Conservation (phyloP, 1,140 invertebrate species). For the Vanessa atalanta region DNA sequence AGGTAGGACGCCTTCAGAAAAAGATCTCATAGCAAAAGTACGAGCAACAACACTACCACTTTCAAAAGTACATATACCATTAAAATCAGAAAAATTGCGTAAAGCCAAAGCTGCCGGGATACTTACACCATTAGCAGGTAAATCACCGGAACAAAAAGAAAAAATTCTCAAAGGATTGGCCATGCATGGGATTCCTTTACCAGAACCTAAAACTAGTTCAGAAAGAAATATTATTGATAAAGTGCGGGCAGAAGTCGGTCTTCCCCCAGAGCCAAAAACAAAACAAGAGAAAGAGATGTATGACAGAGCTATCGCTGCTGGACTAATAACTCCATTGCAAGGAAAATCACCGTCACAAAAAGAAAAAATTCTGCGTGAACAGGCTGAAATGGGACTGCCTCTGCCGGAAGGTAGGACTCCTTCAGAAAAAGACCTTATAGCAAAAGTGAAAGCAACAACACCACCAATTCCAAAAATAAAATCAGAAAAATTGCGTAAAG, state of each 20-base stretch:
- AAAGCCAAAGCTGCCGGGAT: too few relatives aligned
- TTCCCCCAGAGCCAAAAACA: slow-evolving; percentile 40
- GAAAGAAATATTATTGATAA: slow-evolving; percentile 47
- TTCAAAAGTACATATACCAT: too few relatives aligned
- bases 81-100: too few relatives aligned
- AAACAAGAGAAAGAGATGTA: slow-evolving; percentile 35
- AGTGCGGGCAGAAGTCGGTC: slow-evolving; percentile 32
- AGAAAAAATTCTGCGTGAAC: slow-evolving; percentile 33
- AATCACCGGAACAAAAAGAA: slow-evolving; percentile 42
- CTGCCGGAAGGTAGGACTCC: slow-evolving; percentile 37
- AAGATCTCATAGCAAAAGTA: slow-evolving; percentile 15
- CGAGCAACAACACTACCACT: background rate
- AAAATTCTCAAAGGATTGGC: slow-evolving; percentile 44
- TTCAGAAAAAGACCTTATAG: slow-evolving; percentile 37
- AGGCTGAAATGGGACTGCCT: slow-evolving; percentile 28
- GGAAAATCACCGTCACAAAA: slow-evolving; percentile 39
- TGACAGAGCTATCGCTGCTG: slow-evolving; percentile 35
- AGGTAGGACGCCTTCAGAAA: slow-evolving; percentile 38
- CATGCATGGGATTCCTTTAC: slow-evolving; percentile 40
- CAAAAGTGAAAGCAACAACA: slow-evolving; percentile 28
- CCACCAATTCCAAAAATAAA: background rate
- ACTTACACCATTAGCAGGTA: too few relatives aligned
- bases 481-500: too few relatives aligned
- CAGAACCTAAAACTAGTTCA: slow-evolving; percentile 45
- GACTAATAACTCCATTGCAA: slow-evolving; percentile 42